Base-by-base conservation (phyloP, 1,140 invertebrate species). In the Conus ventricosus region DNA sequence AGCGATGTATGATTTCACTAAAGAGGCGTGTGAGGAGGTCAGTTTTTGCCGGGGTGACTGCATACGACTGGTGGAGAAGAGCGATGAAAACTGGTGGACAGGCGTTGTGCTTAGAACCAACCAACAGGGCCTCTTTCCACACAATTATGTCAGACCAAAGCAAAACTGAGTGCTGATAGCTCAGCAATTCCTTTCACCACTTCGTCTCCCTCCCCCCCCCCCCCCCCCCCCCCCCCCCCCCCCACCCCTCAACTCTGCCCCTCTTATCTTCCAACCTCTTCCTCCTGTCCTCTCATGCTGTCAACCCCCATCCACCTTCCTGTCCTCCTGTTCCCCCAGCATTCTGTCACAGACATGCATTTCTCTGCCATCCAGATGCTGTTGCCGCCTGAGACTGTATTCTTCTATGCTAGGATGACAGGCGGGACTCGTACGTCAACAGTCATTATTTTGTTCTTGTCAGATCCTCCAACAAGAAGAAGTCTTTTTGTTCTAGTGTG, bases 11-110 rank as follows among this genome's bases (percentile, higher is more conserved):
- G 99, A 99, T 95, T 99, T 99, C 95, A 97, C 97, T 90, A 98
- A 99, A 90, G 98, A 99, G 96, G 98, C 99, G 96, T 97, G 97
- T 25, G 99, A 98, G 84, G 99, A 99, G 96, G 96, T 99, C 91
- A 98, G 98, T 93, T 99, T 99, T 94, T 97, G 97, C 96, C 97
- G 98, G 95, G 99, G 98, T 91, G 99, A 99, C 95, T 98, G 99
- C 90, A 99, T 99, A 93, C 99, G 98, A 87, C 98, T 99, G 81
- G 98, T 98, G 90, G 98, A 99, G 95, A 97, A 98, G 92, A 97
- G 97, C 54, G 98, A 99, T 95, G 97, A 98, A 94, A 98, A 99
- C 94, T 99, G 98, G 98, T 99, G 98, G 98, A 97, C 98, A 95
- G 98, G 98, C 95, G 98, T 99, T 93, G 97, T 97, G 81, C 97